phyloP scores from a whole-genome alignment of 2,113 vertebrate species.

The Nothocercus nigrocapillus region DNA sequence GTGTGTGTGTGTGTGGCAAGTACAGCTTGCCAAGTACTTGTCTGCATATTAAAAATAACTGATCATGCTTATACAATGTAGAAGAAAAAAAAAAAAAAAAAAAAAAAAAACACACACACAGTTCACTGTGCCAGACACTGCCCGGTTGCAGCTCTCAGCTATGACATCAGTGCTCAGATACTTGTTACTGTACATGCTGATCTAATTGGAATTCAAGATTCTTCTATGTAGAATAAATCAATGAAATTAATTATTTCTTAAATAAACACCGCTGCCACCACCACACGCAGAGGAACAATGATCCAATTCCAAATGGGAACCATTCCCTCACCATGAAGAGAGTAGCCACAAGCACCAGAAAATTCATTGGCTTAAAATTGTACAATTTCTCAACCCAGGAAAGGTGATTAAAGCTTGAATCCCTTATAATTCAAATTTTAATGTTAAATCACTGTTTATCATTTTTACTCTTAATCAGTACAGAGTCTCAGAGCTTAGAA shows the following conservation, averaged over 20 bases:
- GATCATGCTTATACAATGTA: background rate
- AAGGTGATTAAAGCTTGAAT: slow-evolving; percentile 66
- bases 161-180: slow-evolving; percentile 7
- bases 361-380: slow-evolving; percentile 39
- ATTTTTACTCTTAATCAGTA: background rate
- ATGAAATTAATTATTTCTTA: background rate
- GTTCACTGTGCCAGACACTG: background rate
- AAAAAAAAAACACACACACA: too few relatives aligned
- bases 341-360: slow-evolving; percentile 46
- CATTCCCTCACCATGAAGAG: background rate
- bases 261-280: background rate
- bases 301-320: background rate
- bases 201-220: slow-evolving; percentile 6
- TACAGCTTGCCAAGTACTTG: slow-evolving; percentile 17
- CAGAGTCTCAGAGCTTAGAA: background rate
- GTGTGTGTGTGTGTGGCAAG: too few relatives aligned
- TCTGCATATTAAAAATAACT: slow-evolving; percentile 42
- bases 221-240: background rate
- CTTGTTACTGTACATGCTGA: background rate
- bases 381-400: slow-evolving; percentile 46
- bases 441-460: background rate
- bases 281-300: background rate
- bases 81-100: background rate
- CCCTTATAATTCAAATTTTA: slow-evolving; percentile 35
- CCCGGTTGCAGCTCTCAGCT: background rate